phyloP scores from a whole-genome alignment of 2,797 vertebrate species.

The Micropoecilia bifurca region DNA sequence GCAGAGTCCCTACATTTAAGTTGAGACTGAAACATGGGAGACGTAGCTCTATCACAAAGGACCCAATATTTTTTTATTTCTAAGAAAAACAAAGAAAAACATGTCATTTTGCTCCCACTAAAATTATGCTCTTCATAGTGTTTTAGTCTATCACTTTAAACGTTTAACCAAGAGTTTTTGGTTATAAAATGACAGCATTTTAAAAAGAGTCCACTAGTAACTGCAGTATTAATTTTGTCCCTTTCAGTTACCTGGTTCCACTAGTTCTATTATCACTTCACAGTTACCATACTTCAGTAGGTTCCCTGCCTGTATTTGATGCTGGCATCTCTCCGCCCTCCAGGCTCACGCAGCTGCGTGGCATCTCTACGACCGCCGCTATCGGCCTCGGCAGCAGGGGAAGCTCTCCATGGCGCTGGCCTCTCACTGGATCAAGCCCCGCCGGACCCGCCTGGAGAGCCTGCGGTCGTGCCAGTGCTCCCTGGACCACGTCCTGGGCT shows the following conservation, averaged over 20 bases:
- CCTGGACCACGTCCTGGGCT: constrained; percentile 93
- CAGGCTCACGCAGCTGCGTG: constrained; percentile 94
- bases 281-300: neutral
- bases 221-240: too few species aligned
- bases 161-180: too few species aligned
- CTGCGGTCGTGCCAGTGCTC: constrained; percentile 91
- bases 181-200: too few species aligned
- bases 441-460: constrained; percentile 83
- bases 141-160: too few species aligned
- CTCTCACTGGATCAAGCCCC: constrained; percentile 96
- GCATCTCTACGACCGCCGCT: constrained; percentile 91
- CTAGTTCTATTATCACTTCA: neutral
- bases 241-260: neutral
- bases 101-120: too few species aligned
- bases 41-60: too few species aligned
- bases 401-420: constrained; percentile 92
- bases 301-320: neutral
- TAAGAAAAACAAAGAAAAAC: too few species aligned
- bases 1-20: neutral
- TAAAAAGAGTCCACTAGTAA: too few species aligned
- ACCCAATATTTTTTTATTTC: too few species aligned
- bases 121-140: too few species aligned
- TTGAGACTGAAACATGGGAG: too few species aligned
- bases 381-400: constrained; percentile 87
- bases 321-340: neutral